Evolutionary conservation across 2,888 invertebrate species (phyloP).

Genomic region (Halocaridina rubra): DNA sequence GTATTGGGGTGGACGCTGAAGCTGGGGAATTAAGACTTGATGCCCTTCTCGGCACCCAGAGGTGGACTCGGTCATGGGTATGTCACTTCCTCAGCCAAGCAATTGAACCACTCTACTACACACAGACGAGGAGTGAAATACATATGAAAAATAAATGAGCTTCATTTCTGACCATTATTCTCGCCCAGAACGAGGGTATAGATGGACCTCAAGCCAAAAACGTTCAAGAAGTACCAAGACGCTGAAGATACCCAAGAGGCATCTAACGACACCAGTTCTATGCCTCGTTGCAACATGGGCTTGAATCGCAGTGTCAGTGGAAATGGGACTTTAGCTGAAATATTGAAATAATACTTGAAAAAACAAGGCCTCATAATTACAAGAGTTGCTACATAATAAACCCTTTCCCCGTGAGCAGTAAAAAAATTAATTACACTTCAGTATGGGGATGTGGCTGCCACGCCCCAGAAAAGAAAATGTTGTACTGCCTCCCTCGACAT

Average conservation of each 20-base stretch:
- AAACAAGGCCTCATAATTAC: too few species aligned
- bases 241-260: conserved; percentile 99
- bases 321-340: conserved; percentile 95
- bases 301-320: conserved; percentile 97
- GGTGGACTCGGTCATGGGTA: too few species aligned
- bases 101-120: too few species aligned
- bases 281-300: conserved; percentile 98
- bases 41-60: too few species aligned
- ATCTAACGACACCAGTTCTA: conserved; percentile 93
- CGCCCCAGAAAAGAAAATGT: too few species aligned
- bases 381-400: too few species aligned
- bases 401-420: too few species aligned
- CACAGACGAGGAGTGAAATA: not conserved
- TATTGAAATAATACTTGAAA: too few species aligned
- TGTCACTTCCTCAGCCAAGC: too few species aligned
- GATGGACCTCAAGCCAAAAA: conserved; percentile 97
- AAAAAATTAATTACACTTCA: too few species aligned
- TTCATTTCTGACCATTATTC: conserved; percentile 80
- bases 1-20: not conserved
- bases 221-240: conserved; percentile 99
- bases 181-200: conserved; percentile 97
- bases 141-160: not conserved
- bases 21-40: not conserved
- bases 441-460: too few species aligned
- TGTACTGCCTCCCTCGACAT: too few species aligned